Base-by-base conservation (phyloP, 2,888 invertebrate genomes). In the Tigriopus californicus region DNA sequence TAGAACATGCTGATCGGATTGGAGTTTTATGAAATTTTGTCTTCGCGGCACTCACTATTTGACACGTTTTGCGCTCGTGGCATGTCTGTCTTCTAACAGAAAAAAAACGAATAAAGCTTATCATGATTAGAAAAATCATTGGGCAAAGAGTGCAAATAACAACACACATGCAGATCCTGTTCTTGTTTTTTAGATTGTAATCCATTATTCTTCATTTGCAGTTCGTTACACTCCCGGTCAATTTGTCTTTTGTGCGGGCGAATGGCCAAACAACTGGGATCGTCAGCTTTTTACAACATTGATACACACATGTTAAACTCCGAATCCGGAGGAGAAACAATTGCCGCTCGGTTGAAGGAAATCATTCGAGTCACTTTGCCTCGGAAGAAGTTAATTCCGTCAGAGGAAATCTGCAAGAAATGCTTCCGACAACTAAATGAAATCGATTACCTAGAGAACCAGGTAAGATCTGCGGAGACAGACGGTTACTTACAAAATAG, bases 221-320 rank as follows among this genome's bases (percentile, higher is more conserved):
- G 44, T 11, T 15, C 15, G 10, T 33, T 33, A 33, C n/a, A 18
- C 44, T 15, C 24, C 2, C 12, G 54, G 40, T 53, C 25, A 8
- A 15, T 53, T 22, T 53, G 54, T 18, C 13, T 53, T 12, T 12
- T 33, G n/a, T 53, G 54, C 33, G 54, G 54, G 4, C 22, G 33
- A 8, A 22, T 53, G n/a, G 54, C 15, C 33, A 53, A 53, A 33
- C 22, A 15, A 15, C 12, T 33, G 12, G 58, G 49, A 15, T 44
- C 58, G 10, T 20, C 24, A 25, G 40, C 24, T 10, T 58, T 58
- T 22, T 47, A 58, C 40, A 40, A 58, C 47, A 58, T 58, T 15
- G 15, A 49, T 18, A 33, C 49, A 1, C 5, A 48, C 6, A 40
- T 24, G 11, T 15, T 49, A 15, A 48, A 22, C n/a, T 33, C 11